Evolutionary conservation across 2,113 vertebrate genomes (phyloP), one percentile per base, ranked within the genome.

Genomic region (Porphyrio hochstetteri): DNA sequence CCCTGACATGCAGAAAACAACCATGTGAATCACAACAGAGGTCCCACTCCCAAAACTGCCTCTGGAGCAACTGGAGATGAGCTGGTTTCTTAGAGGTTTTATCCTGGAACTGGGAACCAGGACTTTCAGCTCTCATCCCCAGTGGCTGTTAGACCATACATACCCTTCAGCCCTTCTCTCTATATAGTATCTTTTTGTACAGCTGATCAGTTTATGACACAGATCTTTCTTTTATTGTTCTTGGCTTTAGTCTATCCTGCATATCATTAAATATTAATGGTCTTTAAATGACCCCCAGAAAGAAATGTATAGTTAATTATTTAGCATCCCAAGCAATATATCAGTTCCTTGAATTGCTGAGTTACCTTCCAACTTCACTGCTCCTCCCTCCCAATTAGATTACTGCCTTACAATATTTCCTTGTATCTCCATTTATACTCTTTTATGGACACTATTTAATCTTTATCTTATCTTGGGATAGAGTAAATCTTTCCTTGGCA

Each of bases 231-330:
- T 35, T 40, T 36, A 21, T 31, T 92, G 27, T 44, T 91, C 69
- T 76, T 95, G 44, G 53, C 57, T 88, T 82, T 52, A 71, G 28
- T 82, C 88, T 88, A 90, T 61, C 65, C 59, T 84, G 71, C 4
- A 24, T 44, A 65, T 23, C 48, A 75, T 80, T 93, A 87, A 92
- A 76, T 86, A 84, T 42, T 85, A 69, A 89, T 65, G 59, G 59
- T 13, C 16, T 46, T 91, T 87, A 90, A 95, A 64, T 57, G 7
- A 60, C 19, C 28, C 11, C 27, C 42, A 40, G 40, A 9, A 75
- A 80, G 44, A 94, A 91, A 76, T 20, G 12, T 21, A 57, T 6
- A 86, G 87, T 93, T 92, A 95, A 94, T 93, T 94, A 94, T 85
- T 94, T 72, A 92, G 74, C 67, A 53, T 57, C 79, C 80, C n/a